Base-by-base conservation (phyloP, 2,888 invertebrate genomes). In the Drosophila multiciliata region DNA sequence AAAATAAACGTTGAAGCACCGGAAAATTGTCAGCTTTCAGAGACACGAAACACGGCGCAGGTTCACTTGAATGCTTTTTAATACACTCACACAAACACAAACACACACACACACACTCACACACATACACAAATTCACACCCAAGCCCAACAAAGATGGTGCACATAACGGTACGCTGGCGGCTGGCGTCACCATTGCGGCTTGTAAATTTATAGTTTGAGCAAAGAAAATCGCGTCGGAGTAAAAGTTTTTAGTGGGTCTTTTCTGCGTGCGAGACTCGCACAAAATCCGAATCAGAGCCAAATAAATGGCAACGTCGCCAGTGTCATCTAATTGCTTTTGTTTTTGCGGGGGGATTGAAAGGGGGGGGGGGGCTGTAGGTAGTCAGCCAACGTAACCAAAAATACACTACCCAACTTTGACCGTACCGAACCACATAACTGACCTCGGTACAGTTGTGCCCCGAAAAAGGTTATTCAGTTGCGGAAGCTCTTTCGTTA, bases 141-240 rank as follows among this genome's bases (percentile, higher is more conserved):
- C 12, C 17, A 35, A 32, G 53, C 26, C 42, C 50, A 62, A 59
- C 49, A 52, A 73, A 65, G 70, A 72, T 72, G 71, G 71, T 42
- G 70, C 64, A 65, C 64, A 76, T 77, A 75, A 75, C 68, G 62
- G 55, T 60, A 68, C 60, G 59, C 59, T 52, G 50, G 52, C 48
- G 50, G 61, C 65, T 40, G 50, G 61, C 65, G 52, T 64, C 82
- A 66, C 75, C 79, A 72, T 62, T 69, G 82, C 78, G 85, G 78
- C 89, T 83, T 89, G 87, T 81, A 89, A 89, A 85, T 89, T 89
- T 89, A 85, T 85, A 85, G 84, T 85, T 85, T 78, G 60, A 67
- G 71, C 78, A 81, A 85, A 85, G 84, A 89, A 84, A 83, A 84
- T 87, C 75, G 84, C 82, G 82, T 38, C 75, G 84, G 70, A 12